A percentile compares a stretch with the other conserved stretches of the same genome.
phyloP scores from a whole-genome alignment of 2,888 invertebrate genomes.

The Macrosiphum euphorbiae region DNA sequence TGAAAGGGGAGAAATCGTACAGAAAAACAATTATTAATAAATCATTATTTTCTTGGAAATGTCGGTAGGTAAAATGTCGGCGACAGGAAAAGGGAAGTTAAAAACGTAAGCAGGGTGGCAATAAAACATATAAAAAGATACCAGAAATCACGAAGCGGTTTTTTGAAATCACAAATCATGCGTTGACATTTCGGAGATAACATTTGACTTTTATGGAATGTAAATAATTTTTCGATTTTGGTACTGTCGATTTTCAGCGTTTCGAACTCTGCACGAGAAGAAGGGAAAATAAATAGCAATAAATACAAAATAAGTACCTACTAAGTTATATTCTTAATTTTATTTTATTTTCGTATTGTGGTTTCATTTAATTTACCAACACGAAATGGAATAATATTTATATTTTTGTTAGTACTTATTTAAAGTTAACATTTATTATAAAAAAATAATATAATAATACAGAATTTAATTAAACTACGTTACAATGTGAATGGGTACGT shows the following conservation, averaged over 20 bases:
- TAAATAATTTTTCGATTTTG: conserved; percentile 64
- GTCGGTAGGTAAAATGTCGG: conserved; percentile 64
- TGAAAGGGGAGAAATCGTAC: conserved; percentile 63
- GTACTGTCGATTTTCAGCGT: conserved; percentile 43
- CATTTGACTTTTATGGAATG: conserved; percentile 64
- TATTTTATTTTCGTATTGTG: not conserved
- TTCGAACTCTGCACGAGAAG: not conserved
- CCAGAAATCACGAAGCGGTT: conserved; percentile 63
- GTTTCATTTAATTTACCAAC: not conserved
- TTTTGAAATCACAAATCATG: conserved; percentile 64
- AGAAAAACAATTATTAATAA: conserved; percentile 65
- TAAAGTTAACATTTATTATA: not conserved
- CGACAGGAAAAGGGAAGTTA: conserved; percentile 62
- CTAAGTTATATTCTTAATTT: conserved; percentile 28
- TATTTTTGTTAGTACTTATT: not conserved
- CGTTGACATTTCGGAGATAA: conserved; percentile 63
- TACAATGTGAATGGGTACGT: not conserved
- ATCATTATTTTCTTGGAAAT: conserved; percentile 64
- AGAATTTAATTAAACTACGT: not conserved
- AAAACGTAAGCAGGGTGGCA: conserved; percentile 46
- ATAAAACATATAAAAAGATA: conserved; percentile 65
- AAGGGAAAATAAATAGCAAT: conserved; percentile 1
- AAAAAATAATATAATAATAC: not conserved
- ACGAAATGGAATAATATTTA: not conserved
- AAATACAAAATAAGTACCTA: not conserved